phyloP scores from a whole-genome alignment of 1,140 invertebrate genomes.

The Eupeodes corollae region DNA sequence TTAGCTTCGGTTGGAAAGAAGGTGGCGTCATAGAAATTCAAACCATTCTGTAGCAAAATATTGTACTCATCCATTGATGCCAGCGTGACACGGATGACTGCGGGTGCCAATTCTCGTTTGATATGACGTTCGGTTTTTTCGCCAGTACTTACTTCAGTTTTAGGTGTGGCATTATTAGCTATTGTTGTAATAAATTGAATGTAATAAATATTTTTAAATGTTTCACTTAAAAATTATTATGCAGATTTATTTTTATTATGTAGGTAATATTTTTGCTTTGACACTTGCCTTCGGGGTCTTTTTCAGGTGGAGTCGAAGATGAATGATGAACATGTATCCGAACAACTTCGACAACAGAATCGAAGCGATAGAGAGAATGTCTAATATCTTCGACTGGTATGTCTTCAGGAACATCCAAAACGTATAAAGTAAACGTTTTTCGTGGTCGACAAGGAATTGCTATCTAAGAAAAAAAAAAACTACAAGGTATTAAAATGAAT shows the following conservation, averaged over 20 bases:
- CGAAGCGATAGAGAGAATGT: conserved; percentile 66
- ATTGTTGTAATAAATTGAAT: conserved; percentile 3
- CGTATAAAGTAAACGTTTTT: conserved; percentile 68
- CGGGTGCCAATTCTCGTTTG: conserved; percentile 38
- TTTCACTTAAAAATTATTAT: not conserved
- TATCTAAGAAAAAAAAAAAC: conserved; percentile 42
- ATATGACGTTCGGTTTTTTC: conserved; percentile 40
- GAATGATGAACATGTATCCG: conserved; percentile 42
- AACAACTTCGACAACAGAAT: conserved; percentile 63
- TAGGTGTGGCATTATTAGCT: conserved; percentile 31
- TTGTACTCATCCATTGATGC: conserved; percentile 71
- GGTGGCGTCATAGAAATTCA: conserved; percentile 75
- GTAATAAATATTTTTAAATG: not conserved
- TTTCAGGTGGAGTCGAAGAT: conserved; percentile 16
- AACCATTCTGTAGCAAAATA: conserved; percentile 62
- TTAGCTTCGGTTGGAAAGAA: conserved; percentile 72
- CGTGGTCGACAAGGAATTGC: conserved; percentile 71
- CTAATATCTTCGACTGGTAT: conserved; percentile 71
- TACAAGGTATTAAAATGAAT: not conserved
- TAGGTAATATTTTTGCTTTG: conserved; percentile 14
- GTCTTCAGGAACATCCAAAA: conserved; percentile 69
- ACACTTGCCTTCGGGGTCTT: conserved; percentile 31
- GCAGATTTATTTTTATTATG: not conserved
- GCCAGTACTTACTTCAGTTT: conserved; percentile 36
- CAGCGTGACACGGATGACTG: conserved; percentile 59